Base-by-base conservation (phyloP, 92 coral and sea anemone genomes). In the Isaurus tuberculatus region DNA sequence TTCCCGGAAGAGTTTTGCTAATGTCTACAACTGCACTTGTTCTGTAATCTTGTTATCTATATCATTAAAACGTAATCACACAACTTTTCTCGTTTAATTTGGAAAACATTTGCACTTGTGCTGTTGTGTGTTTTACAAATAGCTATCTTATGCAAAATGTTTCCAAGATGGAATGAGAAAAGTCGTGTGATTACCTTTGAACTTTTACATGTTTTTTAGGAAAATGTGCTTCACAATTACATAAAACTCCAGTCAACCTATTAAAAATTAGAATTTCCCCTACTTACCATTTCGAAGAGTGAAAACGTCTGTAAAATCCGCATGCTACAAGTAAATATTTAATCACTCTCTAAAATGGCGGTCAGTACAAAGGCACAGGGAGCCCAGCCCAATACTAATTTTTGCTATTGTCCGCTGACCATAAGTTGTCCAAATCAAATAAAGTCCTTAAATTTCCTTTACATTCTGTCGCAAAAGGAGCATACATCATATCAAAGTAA, bases 341-440 rank as follows among this genome's bases (percentile, higher is more conserved):
- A 8, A 44, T 44, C 51, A 44, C 51, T 44, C 51, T 44, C 51
- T 44, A 44, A 44, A 4, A 44, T 44, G 20, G 20, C 20, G 58
- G 55, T 51, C 58, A 51, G 58, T 51, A 19, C 20, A 51, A 51
- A 51, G 20, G 25, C 58, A 51, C 58, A 15, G 58, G 58, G 58
- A 51, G 20, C 58, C 58, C 0, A 46, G 15, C 15, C 15, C 16
- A 10, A 46, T 46, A 51, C 14, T 51, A 51, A 14, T 51, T 14
- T 3, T 51, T 51, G 58, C 16, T 51, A 16, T 51, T 70, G 75
- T 70, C 75, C 75, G 46, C 75, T 70, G 75, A 70, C 75, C 75
- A 70, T 70, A 70, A 26, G 75, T 70, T 70, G 75, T 70, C 75
- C 75, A 70, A 29, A 70, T 70, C 75, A 70, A 70, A 70, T 20